Evolutionary conservation across 2,888 invertebrate species (phyloP).

Genomic region (Eupithecia abbreviata): DNA sequence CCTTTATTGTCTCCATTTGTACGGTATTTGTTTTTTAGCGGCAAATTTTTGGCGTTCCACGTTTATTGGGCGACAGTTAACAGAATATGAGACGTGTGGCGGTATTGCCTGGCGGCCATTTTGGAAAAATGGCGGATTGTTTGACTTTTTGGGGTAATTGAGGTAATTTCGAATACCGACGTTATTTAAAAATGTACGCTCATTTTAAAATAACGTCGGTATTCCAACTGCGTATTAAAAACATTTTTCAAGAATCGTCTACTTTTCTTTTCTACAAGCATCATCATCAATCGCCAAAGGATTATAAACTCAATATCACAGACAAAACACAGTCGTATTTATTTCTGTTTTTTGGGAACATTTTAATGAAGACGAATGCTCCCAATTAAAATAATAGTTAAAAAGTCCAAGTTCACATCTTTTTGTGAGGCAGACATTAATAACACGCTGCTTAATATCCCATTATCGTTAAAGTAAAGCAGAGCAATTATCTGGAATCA

Average conservation of each 20-base stretch:
- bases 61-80: slow-evolving; percentile 38
- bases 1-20: slow-evolving; percentile 68
- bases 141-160: slow-evolving; percentile 30
- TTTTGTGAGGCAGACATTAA: slow-evolving; percentile 54
- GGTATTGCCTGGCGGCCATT: slow-evolving; percentile 29
- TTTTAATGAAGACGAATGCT: slow-evolving; percentile 37
- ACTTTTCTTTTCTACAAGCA: not conserved
- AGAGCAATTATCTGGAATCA: slow-evolving; percentile 57
- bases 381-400: slow-evolving; percentile 26
- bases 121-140: slow-evolving; percentile 29
- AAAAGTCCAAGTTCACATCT: slow-evolving; percentile 30
- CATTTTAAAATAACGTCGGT: too few species aligned
- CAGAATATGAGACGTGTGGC: slow-evolving; percentile 34
- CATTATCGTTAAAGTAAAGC: slow-evolving; percentile 56
- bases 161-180: slow-evolving; percentile 22
- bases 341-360: not conserved
- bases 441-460: slow-evolving; percentile 69
- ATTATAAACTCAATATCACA: not conserved
- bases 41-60: slow-evolving; percentile 44
- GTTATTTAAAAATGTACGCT: slow-evolving; percentile 2
- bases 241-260: not conserved
- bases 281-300: not conserved
- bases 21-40: slow-evolving; percentile 54
- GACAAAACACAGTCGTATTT: slow-evolving; percentile 1
- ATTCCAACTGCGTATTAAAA: not conserved